Conservation (phyloP, 2,113 vertebrate species). For the Alaudala cheleensis region DNA sequence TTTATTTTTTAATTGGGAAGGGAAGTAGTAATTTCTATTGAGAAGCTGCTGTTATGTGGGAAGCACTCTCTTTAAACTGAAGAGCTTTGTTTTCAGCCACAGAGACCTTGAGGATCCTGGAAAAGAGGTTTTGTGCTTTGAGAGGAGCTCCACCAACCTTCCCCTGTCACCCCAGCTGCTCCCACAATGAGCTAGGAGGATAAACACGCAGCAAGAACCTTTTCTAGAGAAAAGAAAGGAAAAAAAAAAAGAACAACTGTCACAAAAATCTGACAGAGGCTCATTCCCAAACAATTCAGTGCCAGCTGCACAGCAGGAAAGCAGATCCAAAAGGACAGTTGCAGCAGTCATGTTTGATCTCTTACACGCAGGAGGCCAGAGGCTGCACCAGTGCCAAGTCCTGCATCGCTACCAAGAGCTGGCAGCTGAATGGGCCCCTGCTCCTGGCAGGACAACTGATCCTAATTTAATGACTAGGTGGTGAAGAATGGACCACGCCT, state of each 20-base stretch:
- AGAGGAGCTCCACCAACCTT: neutral
- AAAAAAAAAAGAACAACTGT: neutral
- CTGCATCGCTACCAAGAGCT: neutral
- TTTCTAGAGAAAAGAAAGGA: neutral
- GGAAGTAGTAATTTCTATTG: neutral
- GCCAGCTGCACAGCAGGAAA: slow-evolving; percentile 50
- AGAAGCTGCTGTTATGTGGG: neutral
- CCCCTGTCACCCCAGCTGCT: neutral
- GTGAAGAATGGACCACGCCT: neutral
- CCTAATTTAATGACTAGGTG: slow-evolving; percentile 15
- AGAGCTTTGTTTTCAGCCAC: neutral
- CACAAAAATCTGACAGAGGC: slow-evolving; percentile 37
- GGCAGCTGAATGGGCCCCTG: neutral
- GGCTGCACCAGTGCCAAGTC: slow-evolving; percentile 20
- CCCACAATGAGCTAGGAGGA: neutral
- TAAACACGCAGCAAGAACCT: neutral
- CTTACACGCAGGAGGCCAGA: neutral
- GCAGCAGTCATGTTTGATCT: slow-evolving; percentile 36
- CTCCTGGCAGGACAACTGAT: neutral
- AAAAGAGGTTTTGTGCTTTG: neutral
- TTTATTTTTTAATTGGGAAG: neutral
- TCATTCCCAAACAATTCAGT: slow-evolving; percentile 13
- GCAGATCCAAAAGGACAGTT: slow-evolving; percentile 16
- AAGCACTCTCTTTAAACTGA: neutral
- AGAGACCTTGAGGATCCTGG: neutral